Conservation (phyloP, 2,888 invertebrate genomes). For the Epinotia nisella region DNA sequence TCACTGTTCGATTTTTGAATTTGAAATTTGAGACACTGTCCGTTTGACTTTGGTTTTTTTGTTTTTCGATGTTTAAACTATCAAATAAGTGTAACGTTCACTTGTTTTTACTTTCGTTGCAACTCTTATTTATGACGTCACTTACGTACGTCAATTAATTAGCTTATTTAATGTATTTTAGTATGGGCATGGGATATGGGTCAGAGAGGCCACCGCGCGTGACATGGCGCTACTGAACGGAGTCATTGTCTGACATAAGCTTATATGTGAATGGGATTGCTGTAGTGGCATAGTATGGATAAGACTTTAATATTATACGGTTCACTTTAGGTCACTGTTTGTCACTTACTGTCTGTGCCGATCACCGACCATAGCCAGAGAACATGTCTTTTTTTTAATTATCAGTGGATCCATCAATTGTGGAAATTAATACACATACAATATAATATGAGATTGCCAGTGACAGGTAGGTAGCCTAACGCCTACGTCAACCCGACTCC, state of each 20-base stretch:
- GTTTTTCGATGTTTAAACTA: neutral
- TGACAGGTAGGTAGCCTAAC: no score
- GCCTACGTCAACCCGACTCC: no score
- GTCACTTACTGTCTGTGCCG: no score
- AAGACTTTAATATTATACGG: conserved; percentile 41
- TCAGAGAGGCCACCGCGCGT: conserved; percentile 71
- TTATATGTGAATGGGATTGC: conserved; percentile 78
- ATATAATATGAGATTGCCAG: no score
- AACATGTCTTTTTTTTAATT: no score
- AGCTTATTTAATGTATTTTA: conserved; percentile 46
- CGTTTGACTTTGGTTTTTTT: neutral
- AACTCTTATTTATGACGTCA: neutral
- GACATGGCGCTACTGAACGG: conserved; percentile 75
- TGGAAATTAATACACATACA: no score
- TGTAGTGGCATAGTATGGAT: conserved; percentile 64
- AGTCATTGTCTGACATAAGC: conserved; percentile 75
- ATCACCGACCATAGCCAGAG: no score
- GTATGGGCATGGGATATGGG: conserved; percentile 57
- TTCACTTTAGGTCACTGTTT: no score
- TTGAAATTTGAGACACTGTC: neutral
- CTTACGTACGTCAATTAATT: conserved; percentile 38
- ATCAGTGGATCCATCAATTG: no score
- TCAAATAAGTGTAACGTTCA: neutral
- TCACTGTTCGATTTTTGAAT: neutral
- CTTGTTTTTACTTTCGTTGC: neutral